A percentile compares a stretch with the other conserved stretches of the same genome.
phyloP scores from a whole-genome alignment of 2,888 invertebrate species.

The Quadriops clusia region DNA sequence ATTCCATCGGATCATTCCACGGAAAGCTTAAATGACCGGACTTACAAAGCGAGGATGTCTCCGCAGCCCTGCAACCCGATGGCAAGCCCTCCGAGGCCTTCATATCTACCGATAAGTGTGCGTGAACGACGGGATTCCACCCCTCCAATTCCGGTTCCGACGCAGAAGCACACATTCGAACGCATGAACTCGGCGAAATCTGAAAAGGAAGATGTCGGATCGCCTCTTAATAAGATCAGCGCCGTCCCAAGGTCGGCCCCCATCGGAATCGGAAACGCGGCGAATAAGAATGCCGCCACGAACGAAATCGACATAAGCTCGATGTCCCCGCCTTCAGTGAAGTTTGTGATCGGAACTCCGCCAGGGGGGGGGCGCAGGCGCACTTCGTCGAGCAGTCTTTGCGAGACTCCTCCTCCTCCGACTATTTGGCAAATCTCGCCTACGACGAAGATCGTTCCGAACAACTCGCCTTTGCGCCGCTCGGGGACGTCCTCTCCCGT shows the following conservation, averaged over 20 bases:
- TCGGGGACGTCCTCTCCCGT: slow-evolving; percentile 54
- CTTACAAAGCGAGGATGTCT: slow-evolving; percentile 12
- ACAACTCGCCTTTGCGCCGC: slow-evolving; percentile 56
- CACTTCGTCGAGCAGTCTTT: slow-evolving; percentile 53
- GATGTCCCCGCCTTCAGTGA: slow-evolving; percentile 80
- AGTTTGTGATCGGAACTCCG: slow-evolving; percentile 70
- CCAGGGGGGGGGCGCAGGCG: slow-evolving; percentile 52
- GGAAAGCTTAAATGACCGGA: no score
- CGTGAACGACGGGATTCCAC: no score
- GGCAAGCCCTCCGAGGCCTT: slow-evolving; percentile 54
- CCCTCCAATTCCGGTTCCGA: slow-evolving; percentile 69
- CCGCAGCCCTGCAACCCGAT: slow-evolving; percentile 16
- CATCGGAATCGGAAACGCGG: no score
- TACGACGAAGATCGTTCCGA: slow-evolving; percentile 39
- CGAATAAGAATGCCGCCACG: no score
- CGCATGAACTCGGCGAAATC: no score
- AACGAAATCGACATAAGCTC: slow-evolving; percentile 87
- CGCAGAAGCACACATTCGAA: slow-evolving; percentile 44
- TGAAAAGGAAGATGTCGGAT: no score
- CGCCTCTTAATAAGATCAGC: no score
- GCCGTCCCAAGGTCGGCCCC: no score
- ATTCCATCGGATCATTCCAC: slow-evolving; percentile 43
- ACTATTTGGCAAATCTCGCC: slow-evolving; percentile 78
- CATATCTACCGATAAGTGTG: slow-evolving; percentile 58
- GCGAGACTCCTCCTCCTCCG: slow-evolving; percentile 65